These are phyloP conservation scores for Phaonia tiefii DNA, from an alignment of 2,888 invertebrate genomes.

Conservation along the genomic window DNA sequence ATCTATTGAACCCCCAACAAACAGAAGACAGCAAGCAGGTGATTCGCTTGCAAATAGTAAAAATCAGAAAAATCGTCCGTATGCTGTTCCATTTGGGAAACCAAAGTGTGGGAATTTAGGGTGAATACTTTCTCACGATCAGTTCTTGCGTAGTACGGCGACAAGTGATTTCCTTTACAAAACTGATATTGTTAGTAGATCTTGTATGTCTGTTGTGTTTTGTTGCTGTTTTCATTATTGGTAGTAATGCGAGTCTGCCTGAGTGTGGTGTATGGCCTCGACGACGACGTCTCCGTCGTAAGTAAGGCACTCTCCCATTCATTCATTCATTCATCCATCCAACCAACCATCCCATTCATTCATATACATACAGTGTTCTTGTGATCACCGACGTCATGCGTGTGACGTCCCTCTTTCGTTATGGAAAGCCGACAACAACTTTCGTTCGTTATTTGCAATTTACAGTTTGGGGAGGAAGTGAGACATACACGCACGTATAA, in stretches of 20 bases:
- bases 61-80: slow-evolving; percentile 42
- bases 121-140: slow-evolving; percentile 81
- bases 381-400: slow-evolving; percentile 58
- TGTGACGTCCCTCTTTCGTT: slow-evolving; percentile 47
- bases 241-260: slow-evolving; percentile 18
- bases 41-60: slow-evolving; percentile 56
- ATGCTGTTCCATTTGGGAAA: slow-evolving; percentile 28
- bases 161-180: slow-evolving; percentile 68
- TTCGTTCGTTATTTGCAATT: slow-evolving; percentile 47
- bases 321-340: slow-evolving; percentile 49
- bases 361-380: slow-evolving; percentile 49
- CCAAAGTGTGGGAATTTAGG: slow-evolving; percentile 79
- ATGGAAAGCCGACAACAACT: slow-evolving; percentile 36
- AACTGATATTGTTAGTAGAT: slow-evolving; percentile 43
- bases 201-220: slow-evolving; percentile 40
- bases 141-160: slow-evolving; percentile 53
- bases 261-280: background rate
- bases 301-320: slow-evolving; percentile 37
- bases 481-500: slow-evolving; percentile 54
- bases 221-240: slow-evolving; percentile 55
- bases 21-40: slow-evolving; percentile 56
- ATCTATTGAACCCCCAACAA: slow-evolving; percentile 41
- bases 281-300: slow-evolving; percentile 43
- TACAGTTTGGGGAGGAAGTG: slow-evolving; percentile 70
- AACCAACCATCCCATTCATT: slow-evolving; percentile 24